These are phyloP conservation scores for Myocastor coypus DNA, from an alignment of 2,113 vertebrate species.

Conservation along the genomic window DNA sequence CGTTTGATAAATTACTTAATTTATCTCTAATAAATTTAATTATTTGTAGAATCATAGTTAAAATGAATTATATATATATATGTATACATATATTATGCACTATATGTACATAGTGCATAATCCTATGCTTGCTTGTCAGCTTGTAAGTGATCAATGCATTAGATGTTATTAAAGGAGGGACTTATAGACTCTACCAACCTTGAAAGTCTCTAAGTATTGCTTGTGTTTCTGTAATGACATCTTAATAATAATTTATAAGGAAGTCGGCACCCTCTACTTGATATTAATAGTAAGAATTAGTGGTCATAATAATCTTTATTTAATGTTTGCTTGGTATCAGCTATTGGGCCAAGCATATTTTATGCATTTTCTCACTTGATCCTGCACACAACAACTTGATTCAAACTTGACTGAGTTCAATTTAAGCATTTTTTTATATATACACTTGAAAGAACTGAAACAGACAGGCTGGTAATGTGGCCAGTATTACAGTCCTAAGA, in stretches of 20 bases:
- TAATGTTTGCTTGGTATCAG: conserved; percentile 18
- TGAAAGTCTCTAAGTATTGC: conserved; percentile 44
- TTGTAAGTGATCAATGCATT: conserved; percentile 9
- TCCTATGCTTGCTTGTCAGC: not conserved
- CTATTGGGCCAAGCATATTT: conserved; percentile 4
- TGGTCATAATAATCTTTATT: not conserved
- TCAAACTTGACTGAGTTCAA: not conserved
- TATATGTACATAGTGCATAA: not conserved
- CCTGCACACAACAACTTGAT: not conserved
- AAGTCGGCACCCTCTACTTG: not conserved
- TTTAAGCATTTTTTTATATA: not conserved
- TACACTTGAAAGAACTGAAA: conserved; percentile 13
- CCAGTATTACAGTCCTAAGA: not conserved
- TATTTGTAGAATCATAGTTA: not conserved
- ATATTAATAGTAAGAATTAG: not conserved
- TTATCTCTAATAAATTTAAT: conserved; percentile 24
- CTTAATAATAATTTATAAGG: conserved; percentile 6
- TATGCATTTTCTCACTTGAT: not conserved
- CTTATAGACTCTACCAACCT: not conserved
- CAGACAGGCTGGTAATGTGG: not conserved
- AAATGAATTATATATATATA: conserved; percentile 3
- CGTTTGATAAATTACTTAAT: conserved; percentile 25
- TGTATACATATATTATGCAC: too few species aligned
- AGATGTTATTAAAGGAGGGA: not conserved
- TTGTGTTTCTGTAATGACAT: conserved; percentile 24